These are phyloP conservation scores for Centropyge bicolor DNA, from an alignment of 2,797 vertebrate species.

Conservation along the genomic window DNA sequence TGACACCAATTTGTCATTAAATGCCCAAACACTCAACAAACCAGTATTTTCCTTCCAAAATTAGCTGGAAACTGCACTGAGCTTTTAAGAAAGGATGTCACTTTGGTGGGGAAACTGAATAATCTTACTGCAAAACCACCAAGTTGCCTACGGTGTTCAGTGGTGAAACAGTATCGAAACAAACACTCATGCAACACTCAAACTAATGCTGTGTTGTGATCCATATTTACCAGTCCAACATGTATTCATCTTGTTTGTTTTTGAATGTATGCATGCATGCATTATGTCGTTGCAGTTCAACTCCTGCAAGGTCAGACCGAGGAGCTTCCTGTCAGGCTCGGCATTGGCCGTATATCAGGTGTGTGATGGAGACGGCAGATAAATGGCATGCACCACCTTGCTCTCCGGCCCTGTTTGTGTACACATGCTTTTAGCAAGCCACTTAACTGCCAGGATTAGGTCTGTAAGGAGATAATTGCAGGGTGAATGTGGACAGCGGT, in stretches of 20 bases:
- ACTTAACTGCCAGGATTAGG: conserved; percentile 85
- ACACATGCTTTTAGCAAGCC: conserved; percentile 88
- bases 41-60: neutral
- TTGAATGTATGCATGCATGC: conserved; percentile 22
- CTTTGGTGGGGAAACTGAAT: neutral
- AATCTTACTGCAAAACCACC: neutral
- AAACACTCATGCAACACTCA: too few species aligned
- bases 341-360: conserved; percentile 70
- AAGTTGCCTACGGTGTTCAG: neutral
- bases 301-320: conserved; percentile 63
- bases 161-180: conserved; percentile 9
- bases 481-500: conserved; percentile 80
- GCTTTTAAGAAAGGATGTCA: conserved; percentile 3
- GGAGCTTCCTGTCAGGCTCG: conserved; percentile 64
- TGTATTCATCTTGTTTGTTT: conserved; percentile 16
- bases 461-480: conserved; percentile 86
- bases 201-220: conserved; percentile 5
- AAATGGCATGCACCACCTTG: conserved; percentile 76
- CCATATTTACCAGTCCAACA: conserved; percentile 5
- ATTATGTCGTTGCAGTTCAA: conserved; percentile 16
- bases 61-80: conserved; percentile 5
- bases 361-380: conserved; percentile 78
- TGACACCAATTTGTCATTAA: conserved; percentile 21
- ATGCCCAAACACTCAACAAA: conserved; percentile 16
- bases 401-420: conserved; percentile 82